These are phyloP conservation scores for Cataglyphis cursor DNA, from an alignment of 2,888 invertebrate species.

Conservation along the genomic window DNA sequence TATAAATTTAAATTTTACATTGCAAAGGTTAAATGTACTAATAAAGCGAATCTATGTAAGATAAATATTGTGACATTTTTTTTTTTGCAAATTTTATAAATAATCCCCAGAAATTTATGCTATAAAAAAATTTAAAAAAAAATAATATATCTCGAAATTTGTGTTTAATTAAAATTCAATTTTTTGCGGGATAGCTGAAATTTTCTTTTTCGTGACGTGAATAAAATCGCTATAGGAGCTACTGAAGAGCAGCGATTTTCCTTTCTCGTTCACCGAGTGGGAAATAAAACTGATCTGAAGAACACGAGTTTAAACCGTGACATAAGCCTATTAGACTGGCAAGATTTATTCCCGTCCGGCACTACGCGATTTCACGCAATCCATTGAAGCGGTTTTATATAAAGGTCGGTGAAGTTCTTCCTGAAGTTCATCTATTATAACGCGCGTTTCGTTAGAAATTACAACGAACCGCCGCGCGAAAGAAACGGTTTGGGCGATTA, in stretches of 20 bases:
- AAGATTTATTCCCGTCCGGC: conserved; percentile 62
- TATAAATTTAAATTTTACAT: neutral
- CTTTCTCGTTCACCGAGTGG: conserved; percentile 26
- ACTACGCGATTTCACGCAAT: conserved; percentile 54
- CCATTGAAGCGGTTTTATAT: conserved; percentile 40
- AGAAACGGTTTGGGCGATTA: neutral
- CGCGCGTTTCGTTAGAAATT: conserved; percentile 36
- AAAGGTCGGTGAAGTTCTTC: conserved; percentile 16
- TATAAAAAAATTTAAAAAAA: neutral
- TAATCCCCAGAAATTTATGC: neutral
- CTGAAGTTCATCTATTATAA: conserved; percentile 32
- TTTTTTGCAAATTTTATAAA: neutral
- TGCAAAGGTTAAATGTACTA: neutral
- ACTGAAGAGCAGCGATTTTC: conserved; percentile 11
- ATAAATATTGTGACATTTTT: neutral
- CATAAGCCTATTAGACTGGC: conserved; percentile 67
- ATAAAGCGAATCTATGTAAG: neutral
- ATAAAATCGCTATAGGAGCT: conserved; percentile 1
- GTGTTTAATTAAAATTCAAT: neutral
- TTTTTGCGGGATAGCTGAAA: neutral
- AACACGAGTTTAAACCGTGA: conserved; percentile 63
- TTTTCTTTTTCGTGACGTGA: conserved; percentile 11
- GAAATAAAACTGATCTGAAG: conserved; percentile 22
- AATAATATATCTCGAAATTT: conserved; percentile 12
- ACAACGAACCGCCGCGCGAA: conserved; percentile 10